Conservation (phyloP, 2,113 vertebrate species). For the Hemicordylus capensis region DNA sequence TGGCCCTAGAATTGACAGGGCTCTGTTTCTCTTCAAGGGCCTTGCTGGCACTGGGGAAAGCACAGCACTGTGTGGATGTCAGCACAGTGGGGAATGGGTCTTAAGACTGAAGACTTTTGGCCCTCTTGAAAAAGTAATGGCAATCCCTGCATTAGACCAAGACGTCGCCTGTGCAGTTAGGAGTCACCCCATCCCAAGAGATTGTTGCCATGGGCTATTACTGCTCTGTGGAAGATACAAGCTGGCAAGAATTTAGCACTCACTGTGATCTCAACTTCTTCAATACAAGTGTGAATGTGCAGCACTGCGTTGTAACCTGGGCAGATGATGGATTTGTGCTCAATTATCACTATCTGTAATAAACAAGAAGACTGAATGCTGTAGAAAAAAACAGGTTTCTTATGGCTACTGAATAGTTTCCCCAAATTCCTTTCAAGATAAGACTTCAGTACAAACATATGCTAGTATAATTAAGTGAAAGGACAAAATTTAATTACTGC, state of each 20-base stretch:
- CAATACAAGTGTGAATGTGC: constrained; percentile 98
- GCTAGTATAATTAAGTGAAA: not conserved
- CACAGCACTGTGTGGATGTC: too few species aligned
- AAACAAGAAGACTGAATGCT: constrained; percentile 31
- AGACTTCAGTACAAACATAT: not conserved
- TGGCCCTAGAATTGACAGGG: too few species aligned
- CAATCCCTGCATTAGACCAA: not conserved
- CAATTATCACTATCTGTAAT: constrained; percentile 97
- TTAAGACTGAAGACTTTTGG: too few species aligned
- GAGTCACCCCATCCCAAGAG: not conserved
- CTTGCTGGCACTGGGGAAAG: too few species aligned
- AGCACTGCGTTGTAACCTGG: constrained; percentile 98
- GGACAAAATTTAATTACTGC: not conserved
- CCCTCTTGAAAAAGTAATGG: too few species aligned
- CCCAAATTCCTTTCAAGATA: too few species aligned
- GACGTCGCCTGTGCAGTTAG: not conserved
- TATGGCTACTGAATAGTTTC: not conserved
- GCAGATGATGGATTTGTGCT: constrained; percentile 99
- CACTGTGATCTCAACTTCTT: constrained; percentile 99
- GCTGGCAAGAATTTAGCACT: constrained; percentile 58
- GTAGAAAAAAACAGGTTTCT: not conserved
- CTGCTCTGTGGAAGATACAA: too few species aligned
- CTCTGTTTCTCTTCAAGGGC: too few species aligned
- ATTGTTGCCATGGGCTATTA: not conserved
- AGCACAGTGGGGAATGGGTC: too few species aligned